A percentile compares a stretch with the other conserved stretches of the same genome.
Evolutionary conservation across 2,113 vertebrate species (phyloP).

Genomic region (Carettochelys insculpta): DNA sequence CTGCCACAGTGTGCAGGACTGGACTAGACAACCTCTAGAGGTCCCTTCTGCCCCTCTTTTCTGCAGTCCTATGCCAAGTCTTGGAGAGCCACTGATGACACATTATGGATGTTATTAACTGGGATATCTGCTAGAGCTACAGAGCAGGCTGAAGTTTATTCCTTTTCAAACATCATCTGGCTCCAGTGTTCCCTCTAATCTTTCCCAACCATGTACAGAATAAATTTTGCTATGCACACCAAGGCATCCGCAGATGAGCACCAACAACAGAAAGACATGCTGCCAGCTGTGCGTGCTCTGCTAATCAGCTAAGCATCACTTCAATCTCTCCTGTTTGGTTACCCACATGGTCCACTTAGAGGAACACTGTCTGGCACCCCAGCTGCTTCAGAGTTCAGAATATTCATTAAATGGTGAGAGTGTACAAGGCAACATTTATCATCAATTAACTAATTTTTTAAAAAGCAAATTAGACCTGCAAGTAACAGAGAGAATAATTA

Average conservation of each 20-base stretch:
- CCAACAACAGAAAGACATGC: too few species aligned
- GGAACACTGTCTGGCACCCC: background rate
- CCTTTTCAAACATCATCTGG: background rate
- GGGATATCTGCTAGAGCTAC: background rate
- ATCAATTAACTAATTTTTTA: background rate
- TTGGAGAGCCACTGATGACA: background rate
- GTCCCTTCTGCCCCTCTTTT: background rate
- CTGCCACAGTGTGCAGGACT: background rate
- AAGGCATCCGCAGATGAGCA: too few species aligned
- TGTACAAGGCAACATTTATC: background rate
- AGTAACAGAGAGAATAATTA: background rate
- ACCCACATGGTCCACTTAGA: too few species aligned
- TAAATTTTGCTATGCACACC: too few species aligned
- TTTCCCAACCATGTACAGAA: too few species aligned
- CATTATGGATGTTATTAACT: background rate
- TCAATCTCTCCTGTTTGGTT: too few species aligned
- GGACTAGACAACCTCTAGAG: background rate
- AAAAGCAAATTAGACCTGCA: background rate
- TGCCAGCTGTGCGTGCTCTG: too few species aligned
- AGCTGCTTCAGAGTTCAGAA: background rate
- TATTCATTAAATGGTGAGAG: fast-evolving
- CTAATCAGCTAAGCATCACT: too few species aligned
- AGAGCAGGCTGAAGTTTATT: fast-evolving
- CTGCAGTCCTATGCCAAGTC: background rate
- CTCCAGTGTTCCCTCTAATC: too few species aligned